Evolutionary conservation across 1,140 invertebrate genomes (phyloP).

Genomic region (Drosophila arawakana): DNA sequence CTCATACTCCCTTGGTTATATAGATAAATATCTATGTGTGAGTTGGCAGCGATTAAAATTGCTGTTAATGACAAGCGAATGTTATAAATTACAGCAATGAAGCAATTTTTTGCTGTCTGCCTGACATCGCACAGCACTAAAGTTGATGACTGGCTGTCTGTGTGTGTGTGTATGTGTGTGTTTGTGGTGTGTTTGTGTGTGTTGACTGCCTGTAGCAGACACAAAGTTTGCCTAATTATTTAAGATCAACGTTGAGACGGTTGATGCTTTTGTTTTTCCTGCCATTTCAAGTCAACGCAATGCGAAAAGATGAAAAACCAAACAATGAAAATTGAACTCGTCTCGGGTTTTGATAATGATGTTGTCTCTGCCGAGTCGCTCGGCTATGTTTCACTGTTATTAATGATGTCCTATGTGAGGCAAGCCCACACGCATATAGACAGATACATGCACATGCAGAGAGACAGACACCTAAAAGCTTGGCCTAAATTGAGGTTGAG

Average conservation of each 20-base stretch:
- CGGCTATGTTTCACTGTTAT: constrained; percentile 64
- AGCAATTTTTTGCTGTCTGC: constrained; percentile 65
- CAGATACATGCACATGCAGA: constrained; percentile 9
- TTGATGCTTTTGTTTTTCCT: constrained; percentile 38
- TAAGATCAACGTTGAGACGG: constrained; percentile 61
- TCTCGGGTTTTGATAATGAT: constrained; percentile 64
- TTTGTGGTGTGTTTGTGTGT: constrained; percentile 25
- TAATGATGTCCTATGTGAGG: constrained; percentile 76
- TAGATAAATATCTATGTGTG: constrained; percentile 48
- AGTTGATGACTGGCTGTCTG: constrained; percentile 39
- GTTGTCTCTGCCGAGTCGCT: constrained; percentile 53
- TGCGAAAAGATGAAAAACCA: constrained; percentile 51
- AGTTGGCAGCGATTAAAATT: constrained; percentile 74
- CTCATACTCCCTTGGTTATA: background rate
- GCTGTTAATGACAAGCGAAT: constrained; percentile 81
- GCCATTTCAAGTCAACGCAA: constrained; percentile 70
- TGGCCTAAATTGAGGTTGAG: constrained; percentile 41
- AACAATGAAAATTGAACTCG: constrained; percentile 76
- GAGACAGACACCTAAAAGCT: constrained; percentile 39
- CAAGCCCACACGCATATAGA: constrained; percentile 22
- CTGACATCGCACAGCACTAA: constrained; percentile 20
- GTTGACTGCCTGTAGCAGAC: constrained; percentile 57
- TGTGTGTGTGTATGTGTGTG: constrained; percentile 28
- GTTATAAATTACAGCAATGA: constrained; percentile 82
- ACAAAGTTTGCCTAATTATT: constrained; percentile 79